Conservation (phyloP, 2,113 vertebrate genomes). For the Lepisosteus oculatus region DNA sequence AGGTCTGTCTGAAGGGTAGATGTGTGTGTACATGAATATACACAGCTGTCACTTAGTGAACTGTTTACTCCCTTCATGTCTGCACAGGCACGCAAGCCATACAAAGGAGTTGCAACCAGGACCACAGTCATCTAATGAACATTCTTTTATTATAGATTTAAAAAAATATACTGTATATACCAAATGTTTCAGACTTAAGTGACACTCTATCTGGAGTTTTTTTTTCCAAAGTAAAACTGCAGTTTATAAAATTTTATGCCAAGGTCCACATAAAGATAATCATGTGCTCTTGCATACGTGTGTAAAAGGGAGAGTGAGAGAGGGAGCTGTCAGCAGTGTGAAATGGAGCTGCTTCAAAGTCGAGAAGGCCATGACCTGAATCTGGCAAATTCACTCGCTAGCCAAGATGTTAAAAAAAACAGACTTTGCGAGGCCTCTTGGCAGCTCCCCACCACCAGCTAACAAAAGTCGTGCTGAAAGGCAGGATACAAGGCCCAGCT, state of each 20-base stretch:
- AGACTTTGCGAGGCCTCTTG: conserved; percentile 62
- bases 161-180: no score
- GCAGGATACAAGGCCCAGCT: conserved; percentile 60
- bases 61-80: no score
- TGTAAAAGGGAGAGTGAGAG: conserved; percentile 25
- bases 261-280: conserved; percentile 14
- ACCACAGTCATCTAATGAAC: no score
- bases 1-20: no score
- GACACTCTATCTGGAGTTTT: no score
- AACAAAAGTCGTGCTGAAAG: conserved; percentile 71
- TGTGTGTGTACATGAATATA: no score
- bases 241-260: conserved; percentile 25
- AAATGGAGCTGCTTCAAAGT: conserved; percentile 70
- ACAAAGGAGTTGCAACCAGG: no score
- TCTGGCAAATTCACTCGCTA: conserved; percentile 51
- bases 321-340: conserved; percentile 59
- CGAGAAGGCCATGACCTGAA: conserved; percentile 64
- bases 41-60: no score
- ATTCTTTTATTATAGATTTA: no score
- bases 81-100: no score
- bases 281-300: conserved; percentile 17
- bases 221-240: neutral
- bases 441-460: conserved; percentile 53
- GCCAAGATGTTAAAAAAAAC: conserved; percentile 66
- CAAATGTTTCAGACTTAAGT: no score